Evolutionary conservation across 1,140 invertebrate species (phyloP).

Genomic region (Limonius californicus): DNA sequence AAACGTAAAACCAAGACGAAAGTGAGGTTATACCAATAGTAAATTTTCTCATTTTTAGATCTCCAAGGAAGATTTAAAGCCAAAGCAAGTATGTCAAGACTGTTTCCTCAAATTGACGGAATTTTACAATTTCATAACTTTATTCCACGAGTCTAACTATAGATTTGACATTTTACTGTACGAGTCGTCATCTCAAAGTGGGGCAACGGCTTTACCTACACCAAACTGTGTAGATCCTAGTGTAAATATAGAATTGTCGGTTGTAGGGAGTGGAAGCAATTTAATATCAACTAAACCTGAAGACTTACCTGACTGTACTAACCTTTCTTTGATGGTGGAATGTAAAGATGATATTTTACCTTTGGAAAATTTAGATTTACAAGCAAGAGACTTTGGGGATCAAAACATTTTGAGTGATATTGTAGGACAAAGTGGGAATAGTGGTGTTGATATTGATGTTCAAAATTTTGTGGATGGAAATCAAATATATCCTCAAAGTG

Average conservation of each 20-base stretch:
- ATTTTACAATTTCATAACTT: constrained; percentile 22
- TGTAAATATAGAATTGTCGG: constrained; percentile 3
- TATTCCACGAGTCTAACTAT: constrained; percentile 20
- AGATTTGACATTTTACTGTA: constrained; percentile 24
- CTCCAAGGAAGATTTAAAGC: constrained; percentile 25
- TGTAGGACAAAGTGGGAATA: not conserved
- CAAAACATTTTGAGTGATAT: not conserved
- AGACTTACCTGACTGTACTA: not conserved
- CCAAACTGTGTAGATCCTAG: constrained; percentile 16
- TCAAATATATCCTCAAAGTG: not conserved
- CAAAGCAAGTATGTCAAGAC: constrained; percentile 23
- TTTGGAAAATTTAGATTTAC: not conserved
- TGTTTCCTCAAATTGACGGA: constrained; percentile 25
- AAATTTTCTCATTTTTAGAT: constrained; percentile 20
- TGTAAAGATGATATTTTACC: not conserved
- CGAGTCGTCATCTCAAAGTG: constrained; percentile 4
- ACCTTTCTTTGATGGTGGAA: not conserved
- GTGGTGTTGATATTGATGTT: not conserved
- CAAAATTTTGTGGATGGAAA: constrained; percentile 1
- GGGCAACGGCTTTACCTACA: not conserved
- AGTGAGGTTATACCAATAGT: not conserved
- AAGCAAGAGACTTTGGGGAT: not conserved
- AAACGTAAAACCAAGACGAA: constrained; percentile 16
- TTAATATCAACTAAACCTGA: not conserved
- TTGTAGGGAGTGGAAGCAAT: constrained; percentile 3